phyloP scores from a whole-genome alignment of 2,888 invertebrate species.

The Alentia gelatinosa region DNA sequence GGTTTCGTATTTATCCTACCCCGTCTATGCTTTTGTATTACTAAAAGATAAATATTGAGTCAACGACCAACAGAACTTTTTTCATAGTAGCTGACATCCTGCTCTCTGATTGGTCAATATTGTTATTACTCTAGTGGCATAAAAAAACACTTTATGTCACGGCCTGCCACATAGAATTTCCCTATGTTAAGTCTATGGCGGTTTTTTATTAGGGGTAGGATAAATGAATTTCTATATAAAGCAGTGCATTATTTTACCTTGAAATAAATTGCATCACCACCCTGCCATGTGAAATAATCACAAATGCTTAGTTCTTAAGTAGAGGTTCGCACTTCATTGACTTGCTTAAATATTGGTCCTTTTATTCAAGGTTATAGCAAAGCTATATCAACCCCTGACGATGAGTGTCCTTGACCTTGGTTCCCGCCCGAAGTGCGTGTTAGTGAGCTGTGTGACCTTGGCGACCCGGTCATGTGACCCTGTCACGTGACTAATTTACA shows the following conservation, averaged over 20 bases:
- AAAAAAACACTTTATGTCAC: too few relatives aligned
- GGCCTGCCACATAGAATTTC: too few relatives aligned
- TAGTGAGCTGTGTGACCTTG: not conserved
- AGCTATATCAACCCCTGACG: not conserved
- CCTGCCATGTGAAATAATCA: not conserved
- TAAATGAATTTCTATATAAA: too few relatives aligned
- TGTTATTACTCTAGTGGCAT: too few relatives aligned
- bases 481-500: not conserved
- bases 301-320: not conserved
- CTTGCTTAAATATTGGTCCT: not conserved
- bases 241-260: not conserved
- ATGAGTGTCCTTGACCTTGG: not conserved
- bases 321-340: not conserved
- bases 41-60: too few relatives aligned
- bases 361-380: not conserved
- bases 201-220: too few relatives aligned
- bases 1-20: too few relatives aligned
- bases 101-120: too few relatives aligned
- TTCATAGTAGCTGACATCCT: too few relatives aligned
- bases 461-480: not conserved
- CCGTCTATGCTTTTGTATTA: too few relatives aligned
- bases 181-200: too few relatives aligned
- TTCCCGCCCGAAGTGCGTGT: not conserved
- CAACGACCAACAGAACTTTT: too few relatives aligned
- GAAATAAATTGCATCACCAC: not conserved